These are phyloP conservation scores for Thamnophis sirtalis DNA, from an alignment of 2,113 vertebrate genomes.

Conservation along the genomic window DNA sequence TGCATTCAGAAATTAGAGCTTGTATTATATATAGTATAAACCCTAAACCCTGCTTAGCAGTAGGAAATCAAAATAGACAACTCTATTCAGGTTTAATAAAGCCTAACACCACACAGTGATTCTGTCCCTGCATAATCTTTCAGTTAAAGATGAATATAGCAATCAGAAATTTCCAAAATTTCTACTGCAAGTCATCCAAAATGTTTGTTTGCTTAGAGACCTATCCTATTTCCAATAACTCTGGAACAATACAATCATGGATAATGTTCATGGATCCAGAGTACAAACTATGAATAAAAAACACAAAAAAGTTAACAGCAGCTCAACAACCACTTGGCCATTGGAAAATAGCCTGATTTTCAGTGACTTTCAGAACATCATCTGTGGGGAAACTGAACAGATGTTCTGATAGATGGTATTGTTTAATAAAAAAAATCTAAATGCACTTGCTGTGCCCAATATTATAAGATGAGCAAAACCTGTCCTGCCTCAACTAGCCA, in stretches of 20 bases:
- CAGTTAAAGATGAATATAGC: neutral
- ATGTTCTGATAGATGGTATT: neutral
- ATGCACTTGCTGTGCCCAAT: neutral
- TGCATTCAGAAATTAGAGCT: constrained; percentile 25
- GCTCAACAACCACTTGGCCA: neutral
- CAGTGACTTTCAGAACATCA: neutral
- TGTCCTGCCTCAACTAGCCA: neutral
- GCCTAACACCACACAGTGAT: neutral
- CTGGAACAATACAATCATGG: neutral
- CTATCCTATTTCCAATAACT: neutral
- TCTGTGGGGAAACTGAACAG: neutral
- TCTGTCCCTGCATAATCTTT: neutral
- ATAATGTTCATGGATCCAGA: neutral
- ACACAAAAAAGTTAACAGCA: neutral
- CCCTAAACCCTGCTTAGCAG: neutral
- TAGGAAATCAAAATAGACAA: neutral
- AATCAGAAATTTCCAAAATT: neutral
- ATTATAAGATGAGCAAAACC: neutral
- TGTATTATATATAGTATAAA: neutral
- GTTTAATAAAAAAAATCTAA: neutral
- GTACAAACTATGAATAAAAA: neutral
- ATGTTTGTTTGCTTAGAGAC: neutral
- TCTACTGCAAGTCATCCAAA: neutral
- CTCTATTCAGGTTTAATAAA: neutral
- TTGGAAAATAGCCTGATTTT: neutral